These are phyloP conservation scores for Coreius guichenoti DNA, from an alignment of 2,797 vertebrate genomes.

Conservation along the genomic window DNA sequence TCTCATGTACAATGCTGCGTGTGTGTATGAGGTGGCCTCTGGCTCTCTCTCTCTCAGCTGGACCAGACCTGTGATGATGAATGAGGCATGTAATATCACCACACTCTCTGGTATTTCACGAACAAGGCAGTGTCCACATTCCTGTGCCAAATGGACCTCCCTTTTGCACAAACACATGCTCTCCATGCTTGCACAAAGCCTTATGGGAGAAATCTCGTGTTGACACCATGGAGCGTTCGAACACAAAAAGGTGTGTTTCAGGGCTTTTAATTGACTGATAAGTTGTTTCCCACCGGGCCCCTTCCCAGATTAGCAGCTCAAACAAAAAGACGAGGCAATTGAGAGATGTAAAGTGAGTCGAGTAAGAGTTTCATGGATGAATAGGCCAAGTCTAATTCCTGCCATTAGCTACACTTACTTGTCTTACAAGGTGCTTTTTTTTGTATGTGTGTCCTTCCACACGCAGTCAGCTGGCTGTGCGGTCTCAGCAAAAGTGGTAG, in stretches of 20 bases:
- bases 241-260: constrained; percentile 9
- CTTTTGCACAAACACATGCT: constrained; percentile 29
- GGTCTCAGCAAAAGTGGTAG: constrained; percentile 65
- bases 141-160: constrained; percentile 34
- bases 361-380: constrained; percentile 63
- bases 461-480: constrained; percentile 61
- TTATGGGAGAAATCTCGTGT: constrained; percentile 19
- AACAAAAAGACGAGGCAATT: constrained; percentile 48
- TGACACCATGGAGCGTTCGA: not conserved
- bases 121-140: constrained; percentile 52
- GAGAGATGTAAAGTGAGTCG: constrained; percentile 64
- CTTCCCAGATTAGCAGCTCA: constrained; percentile 32
- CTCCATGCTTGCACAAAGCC: constrained; percentile 14
- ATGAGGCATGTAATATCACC: constrained; percentile 79
- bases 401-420: constrained; percentile 77
- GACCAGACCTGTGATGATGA: constrained; percentile 68
- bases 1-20: constrained; percentile 34
- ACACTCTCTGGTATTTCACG: constrained; percentile 70
- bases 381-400: constrained; percentile 72
- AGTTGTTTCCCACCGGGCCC: constrained; percentile 48
- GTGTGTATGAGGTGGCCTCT: constrained; percentile 37
- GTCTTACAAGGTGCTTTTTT: constrained; percentile 72
- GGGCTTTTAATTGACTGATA: constrained; percentile 33
- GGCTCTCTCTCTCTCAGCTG: constrained; percentile 44
- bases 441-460: constrained; percentile 33